phyloP scores from a whole-genome alignment of 2,113 vertebrate genomes.

The Ammodytes marinus region DNA sequence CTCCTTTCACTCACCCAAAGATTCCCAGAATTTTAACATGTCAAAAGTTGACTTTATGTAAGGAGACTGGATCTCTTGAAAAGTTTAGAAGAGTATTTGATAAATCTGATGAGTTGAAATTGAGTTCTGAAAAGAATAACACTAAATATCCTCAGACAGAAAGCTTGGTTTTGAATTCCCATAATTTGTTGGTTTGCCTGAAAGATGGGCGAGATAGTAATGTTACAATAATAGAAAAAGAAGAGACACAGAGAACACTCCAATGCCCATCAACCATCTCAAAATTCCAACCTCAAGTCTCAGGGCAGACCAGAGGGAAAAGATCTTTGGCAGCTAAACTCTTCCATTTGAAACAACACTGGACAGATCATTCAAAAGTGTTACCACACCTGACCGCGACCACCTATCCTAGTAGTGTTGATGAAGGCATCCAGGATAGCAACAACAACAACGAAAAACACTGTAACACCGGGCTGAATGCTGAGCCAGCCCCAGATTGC shows the following conservation, averaged over 20 bases:
- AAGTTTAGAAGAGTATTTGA: conserved; percentile 91
- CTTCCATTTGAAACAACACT: conserved; percentile 82
- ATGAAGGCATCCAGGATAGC: conserved; percentile 16
- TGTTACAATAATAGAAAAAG: conserved; percentile 1
- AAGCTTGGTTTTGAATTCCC: not conserved
- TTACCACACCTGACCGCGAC: conserved; percentile 20
- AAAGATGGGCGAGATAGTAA: conserved; percentile 18
- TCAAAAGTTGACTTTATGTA: conserved; percentile 79
- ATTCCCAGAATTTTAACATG: conserved; percentile 44
- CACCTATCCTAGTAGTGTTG: not conserved
- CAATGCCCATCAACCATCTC: conserved; percentile 55
- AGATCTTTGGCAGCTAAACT: conserved; percentile 91
- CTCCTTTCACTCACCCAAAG: conserved; percentile 52
- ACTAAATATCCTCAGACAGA: not conserved
- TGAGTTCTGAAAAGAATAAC: not conserved
- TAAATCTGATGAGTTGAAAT: conserved; percentile 57
- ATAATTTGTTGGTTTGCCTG: not conserved
- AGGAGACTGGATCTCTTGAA: conserved; percentile 89
- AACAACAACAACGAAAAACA: conserved; percentile 29
- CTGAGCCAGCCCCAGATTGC: not conserved
- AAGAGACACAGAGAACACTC: not conserved
- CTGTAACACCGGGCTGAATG: not conserved
- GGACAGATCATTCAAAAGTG: conserved; percentile 47
- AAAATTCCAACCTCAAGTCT: conserved; percentile 50
- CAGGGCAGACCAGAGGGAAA: conserved; percentile 40